Evolutionary conservation across 2,888 invertebrate genomes (phyloP).

Genomic region (Drosophila paramelanica): DNA sequence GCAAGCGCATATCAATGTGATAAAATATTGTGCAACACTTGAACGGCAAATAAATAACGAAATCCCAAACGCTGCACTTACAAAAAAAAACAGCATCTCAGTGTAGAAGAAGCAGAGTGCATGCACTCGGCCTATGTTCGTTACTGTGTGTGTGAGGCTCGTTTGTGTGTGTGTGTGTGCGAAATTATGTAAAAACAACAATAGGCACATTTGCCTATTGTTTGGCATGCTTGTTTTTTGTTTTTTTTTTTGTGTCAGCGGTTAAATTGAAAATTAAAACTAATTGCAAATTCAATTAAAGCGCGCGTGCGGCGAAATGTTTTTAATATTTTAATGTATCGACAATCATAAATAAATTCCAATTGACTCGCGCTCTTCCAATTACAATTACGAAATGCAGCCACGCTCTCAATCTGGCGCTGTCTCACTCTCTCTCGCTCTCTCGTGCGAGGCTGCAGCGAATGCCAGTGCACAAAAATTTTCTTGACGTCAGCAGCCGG

Average conservation of each 20-base stretch:
- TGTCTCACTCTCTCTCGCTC: constrained; percentile 19
- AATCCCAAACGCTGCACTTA: constrained; percentile 34
- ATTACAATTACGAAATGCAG: constrained; percentile 60
- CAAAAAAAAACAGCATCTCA: constrained; percentile 30
- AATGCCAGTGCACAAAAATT: constrained; percentile 64
- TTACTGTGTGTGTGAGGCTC: constrained; percentile 26
- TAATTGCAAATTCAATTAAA: constrained; percentile 45
- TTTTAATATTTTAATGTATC: constrained; percentile 46
- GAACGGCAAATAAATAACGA: constrained; percentile 30
- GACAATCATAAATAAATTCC: constrained; percentile 51
- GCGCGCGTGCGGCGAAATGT: constrained; percentile 21
- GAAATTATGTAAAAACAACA: constrained; percentile 75
- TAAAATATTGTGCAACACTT: constrained; percentile 57
- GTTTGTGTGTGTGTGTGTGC: constrained; percentile 49
- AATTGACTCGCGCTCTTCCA: constrained; percentile 54
- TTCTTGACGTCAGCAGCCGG: constrained; percentile 60
- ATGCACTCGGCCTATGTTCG: constrained; percentile 59
- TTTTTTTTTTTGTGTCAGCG: constrained; percentile 19
- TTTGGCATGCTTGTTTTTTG: constrained; percentile 32
- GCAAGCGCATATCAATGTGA: constrained; percentile 51
- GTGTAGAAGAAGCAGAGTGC: constrained; percentile 53
- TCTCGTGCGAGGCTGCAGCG: constrained; percentile 44
- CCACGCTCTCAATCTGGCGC: constrained; percentile 27
- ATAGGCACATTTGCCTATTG: constrained; percentile 56
- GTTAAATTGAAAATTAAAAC: constrained; percentile 46